phyloP scores from a whole-genome alignment of 2,797 vertebrate genomes.

The Tachyglossus aculeatus region DNA sequence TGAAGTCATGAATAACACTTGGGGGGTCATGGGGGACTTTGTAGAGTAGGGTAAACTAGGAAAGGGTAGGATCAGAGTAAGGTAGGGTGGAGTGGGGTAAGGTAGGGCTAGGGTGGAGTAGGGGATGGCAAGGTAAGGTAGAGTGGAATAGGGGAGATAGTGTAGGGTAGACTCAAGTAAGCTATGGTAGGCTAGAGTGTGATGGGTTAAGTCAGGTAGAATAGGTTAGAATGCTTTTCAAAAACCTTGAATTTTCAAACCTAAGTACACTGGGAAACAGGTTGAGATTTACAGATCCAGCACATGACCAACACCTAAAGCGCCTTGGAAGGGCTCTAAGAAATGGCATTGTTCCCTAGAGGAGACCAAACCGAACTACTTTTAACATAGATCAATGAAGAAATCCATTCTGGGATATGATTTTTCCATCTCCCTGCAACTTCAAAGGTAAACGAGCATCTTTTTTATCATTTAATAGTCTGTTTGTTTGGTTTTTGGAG shows the following conservation, averaged over 20 bases:
- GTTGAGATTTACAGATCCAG: neutral
- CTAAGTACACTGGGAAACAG: neutral
- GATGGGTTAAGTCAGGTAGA: no score
- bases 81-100: no score
- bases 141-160: no score
- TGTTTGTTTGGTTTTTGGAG: conserved; percentile 21
- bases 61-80: no score
- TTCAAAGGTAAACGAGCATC: neutral
- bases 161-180: no score
- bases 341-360: conserved; percentile 2
- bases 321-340: neutral
- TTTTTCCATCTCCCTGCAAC: conserved; percentile 14
- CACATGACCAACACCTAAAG: neutral
- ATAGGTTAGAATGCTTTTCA: no score
- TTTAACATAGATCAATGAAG: conserved; percentile 22
- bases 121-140: no score
- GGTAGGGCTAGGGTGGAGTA: no score
- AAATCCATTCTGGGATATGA: conserved; percentile 17
- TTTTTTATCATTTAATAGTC: conserved; percentile 37
- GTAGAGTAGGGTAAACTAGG: no score
- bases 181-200: no score
- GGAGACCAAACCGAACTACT: conserved; percentile 10
- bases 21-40: no score
- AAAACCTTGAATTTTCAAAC: neutral
- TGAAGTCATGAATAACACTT: no score